Percentiles rank a stretch among this genome's conserved stretches.
Evolutionary conservation across 1,140 invertebrate species (phyloP).

Genomic region (Vanessa atalanta): DNA sequence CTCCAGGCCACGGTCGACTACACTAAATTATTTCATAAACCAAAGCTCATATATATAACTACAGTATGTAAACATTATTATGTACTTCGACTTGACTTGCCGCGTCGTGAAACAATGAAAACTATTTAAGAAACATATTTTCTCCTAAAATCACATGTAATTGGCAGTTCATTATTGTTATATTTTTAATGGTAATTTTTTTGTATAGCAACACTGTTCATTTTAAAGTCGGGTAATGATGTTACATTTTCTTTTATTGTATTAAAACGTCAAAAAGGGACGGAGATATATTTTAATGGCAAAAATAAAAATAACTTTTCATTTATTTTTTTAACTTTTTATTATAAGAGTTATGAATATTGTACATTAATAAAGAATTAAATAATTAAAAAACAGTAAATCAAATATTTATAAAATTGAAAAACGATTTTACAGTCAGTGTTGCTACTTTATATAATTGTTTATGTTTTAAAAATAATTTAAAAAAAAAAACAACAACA

Average conservation of each 20-base stretch:
- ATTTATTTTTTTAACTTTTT: background rate
- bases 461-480: background rate
- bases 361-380: constrained; percentile 23
- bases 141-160: constrained; percentile 1
- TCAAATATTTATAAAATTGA: constrained; percentile 1
- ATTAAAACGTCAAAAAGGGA: constrained; percentile 9
- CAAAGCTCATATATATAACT: constrained; percentile 76
- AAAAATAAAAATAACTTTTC: constrained; percentile 1
- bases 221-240: background rate
- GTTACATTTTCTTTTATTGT: background rate
- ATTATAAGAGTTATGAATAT: constrained; percentile 11
- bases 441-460: constrained; percentile 16
- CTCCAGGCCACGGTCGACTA: constrained; percentile 50
- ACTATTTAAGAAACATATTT: constrained; percentile 4
- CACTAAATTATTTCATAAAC: constrained; percentile 63
- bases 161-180: constrained; percentile 9
- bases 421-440: constrained; percentile 9
- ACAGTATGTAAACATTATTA: constrained; percentile 68
- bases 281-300: constrained; percentile 10
- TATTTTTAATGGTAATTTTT: constrained; percentile 13
- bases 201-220: constrained; percentile 17
- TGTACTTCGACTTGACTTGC: constrained; percentile 49
- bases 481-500: background rate
- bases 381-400: constrained; percentile 20
- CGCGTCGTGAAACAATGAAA: constrained; percentile 29